Conservation (phyloP, 2,797 vertebrate species). For the Labroides dimidiatus region DNA sequence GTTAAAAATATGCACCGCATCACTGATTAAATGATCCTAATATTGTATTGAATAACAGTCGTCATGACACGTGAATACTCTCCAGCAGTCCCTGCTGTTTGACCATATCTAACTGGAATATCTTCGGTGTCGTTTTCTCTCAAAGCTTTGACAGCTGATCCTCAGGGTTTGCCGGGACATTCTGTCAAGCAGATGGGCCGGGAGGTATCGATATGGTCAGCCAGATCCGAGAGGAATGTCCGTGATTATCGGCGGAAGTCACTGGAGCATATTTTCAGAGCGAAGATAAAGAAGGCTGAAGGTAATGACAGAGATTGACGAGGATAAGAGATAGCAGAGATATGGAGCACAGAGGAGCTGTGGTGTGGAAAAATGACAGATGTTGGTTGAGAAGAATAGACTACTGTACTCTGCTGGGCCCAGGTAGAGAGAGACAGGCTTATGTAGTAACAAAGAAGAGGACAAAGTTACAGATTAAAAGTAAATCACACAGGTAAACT, state of each 20-base stretch:
- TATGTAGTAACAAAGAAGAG: not conserved
- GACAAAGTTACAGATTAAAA: not conserved
- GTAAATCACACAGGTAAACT: not conserved
- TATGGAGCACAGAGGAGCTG: conserved; percentile 78
- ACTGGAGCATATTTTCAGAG: conserved; percentile 79
- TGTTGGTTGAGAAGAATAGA: conserved; percentile 64
- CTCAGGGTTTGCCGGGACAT: conserved; percentile 71
- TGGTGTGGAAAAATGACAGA: conserved; percentile 72
- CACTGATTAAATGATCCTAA: conserved; percentile 1
- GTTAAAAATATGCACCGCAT: too few species aligned
- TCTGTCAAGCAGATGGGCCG: conserved; percentile 85
- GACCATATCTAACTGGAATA: not conserved
- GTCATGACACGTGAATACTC: too few species aligned
- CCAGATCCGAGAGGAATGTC: conserved; percentile 81
- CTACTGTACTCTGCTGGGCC: conserved; percentile 47
- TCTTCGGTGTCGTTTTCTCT: conserved; percentile 1
- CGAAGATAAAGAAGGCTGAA: conserved; percentile 79
- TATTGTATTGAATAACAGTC: too few species aligned
- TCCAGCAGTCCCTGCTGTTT: conserved; percentile 15
- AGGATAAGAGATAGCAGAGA: conserved; percentile 75
- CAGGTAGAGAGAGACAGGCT: not conserved
- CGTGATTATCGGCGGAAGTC: conserved; percentile 86
- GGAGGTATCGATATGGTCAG: conserved; percentile 81
- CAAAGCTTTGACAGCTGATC: conserved; percentile 59
- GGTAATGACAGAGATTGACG: conserved; percentile 83